Base-by-base conservation (phyloP, 64 coral and sea anemone genomes). In the Hydrozoanthus tunicans region DNA sequence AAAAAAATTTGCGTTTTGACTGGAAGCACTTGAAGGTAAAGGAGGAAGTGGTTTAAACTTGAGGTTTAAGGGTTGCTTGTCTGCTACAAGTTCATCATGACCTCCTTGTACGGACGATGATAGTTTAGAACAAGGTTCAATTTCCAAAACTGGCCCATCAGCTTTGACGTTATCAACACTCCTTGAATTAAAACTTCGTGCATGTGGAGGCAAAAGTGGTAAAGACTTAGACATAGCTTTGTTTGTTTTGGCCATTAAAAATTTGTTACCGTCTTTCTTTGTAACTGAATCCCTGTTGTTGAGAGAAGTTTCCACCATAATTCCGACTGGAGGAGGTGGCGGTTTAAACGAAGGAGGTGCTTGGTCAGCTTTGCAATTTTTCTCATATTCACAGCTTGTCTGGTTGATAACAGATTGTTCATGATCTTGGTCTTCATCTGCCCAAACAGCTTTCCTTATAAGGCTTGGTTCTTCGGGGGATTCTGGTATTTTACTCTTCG, bases 281-380 rank as follows among this genome's bases (percentile, higher is more conserved):
- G 52, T 90, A 5, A 63, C 70, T 3, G 26, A 76, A 54, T 58
- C 17, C 53, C 53, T 13, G 26, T 2, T 65, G 27, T 14, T 64
- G 24, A 32, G 64, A 32, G 17, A 62, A 51, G 59, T 7, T 51
- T 24, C 24, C 27, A 27, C 4, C 4, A 9, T 27, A 80, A n/a
- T 6, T 9, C 13, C 9, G 12, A 6, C 59, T 54, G 79, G 89
- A 26, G 93, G 93, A 68, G 89, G 89, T 17, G 79, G 53, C 0
- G 93, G 93, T 56, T 91, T 94, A 64, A 94, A 94, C 17, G 13
- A 68, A 5, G 93, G 93, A 62, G 93, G 93, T 70, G 67, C 89
- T 5, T 80, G 61, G 7, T 56, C 25, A 7, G 11, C 53, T 15
- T 51, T 32, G 66, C 23, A 51, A 27, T 5, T 24, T 4, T 75